phyloP scores from a whole-genome alignment of 2,888 invertebrate genomes.

The Mylabris sibirica region DNA sequence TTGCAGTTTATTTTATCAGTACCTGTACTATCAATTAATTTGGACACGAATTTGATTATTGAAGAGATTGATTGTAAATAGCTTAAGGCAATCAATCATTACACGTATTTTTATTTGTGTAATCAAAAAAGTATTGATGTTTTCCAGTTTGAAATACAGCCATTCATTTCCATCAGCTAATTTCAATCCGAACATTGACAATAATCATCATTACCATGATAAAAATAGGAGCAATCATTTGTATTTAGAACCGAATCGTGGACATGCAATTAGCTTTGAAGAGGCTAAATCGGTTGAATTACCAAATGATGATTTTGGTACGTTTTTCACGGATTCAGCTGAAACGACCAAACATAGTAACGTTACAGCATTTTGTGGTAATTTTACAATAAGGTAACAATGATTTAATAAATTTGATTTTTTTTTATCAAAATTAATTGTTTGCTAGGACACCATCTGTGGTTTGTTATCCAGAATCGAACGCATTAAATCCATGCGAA shows the following conservation, averaged over 20 bases:
- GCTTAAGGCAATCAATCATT: too few relatives aligned
- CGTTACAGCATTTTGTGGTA: slow-evolving; percentile 65
- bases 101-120: too few relatives aligned
- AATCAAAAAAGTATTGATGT: neutral
- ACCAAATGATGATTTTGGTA: slow-evolving; percentile 50
- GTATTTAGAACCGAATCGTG: slow-evolving; percentile 45
- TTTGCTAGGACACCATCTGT: slow-evolving; percentile 62
- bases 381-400: slow-evolving; percentile 61
- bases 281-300: slow-evolving; percentile 34
- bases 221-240: slow-evolving; percentile 27
- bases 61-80: too few relatives aligned
- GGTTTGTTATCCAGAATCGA: slow-evolving; percentile 76
- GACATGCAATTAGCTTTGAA: slow-evolving; percentile 45
- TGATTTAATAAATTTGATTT: too few relatives aligned
- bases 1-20: neutral
- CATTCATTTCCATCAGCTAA: slow-evolving; percentile 9
- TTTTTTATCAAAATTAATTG: slow-evolving; percentile 2
- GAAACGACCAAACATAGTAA: slow-evolving; percentile 61
- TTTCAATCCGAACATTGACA: slow-evolving; percentile 12
- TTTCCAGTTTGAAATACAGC: slow-evolving; percentile 8
- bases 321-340: slow-evolving; percentile 63
- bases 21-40: too few relatives aligned
- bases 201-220: slow-evolving; percentile 3
- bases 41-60: too few relatives aligned
- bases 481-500: slow-evolving; percentile 87